Evolutionary conservation across 2,888 invertebrate species (phyloP).

Genomic region (Eledone cirrhosa): DNA sequence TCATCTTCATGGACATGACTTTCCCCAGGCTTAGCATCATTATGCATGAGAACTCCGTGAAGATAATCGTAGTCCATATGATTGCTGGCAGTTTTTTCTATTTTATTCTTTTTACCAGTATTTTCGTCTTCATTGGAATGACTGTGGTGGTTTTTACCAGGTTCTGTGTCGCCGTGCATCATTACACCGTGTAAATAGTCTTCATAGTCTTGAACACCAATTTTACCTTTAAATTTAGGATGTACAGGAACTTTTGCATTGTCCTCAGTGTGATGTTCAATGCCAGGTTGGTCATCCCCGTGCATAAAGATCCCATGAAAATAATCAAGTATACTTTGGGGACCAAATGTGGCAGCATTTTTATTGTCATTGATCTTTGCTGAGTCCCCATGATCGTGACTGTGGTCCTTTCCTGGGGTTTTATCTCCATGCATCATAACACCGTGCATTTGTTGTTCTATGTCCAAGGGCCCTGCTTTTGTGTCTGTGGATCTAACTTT

Average conservation of each 20-base stretch:
- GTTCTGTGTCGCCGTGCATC: constrained; percentile 48
- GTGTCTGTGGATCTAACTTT: no score
- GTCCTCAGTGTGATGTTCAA: constrained; percentile 25
- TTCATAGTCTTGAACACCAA: constrained; percentile 42
- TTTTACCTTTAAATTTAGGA: constrained; percentile 26
- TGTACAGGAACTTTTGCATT: not conserved
- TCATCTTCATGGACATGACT: constrained; percentile 28
- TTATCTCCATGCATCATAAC: constrained; percentile 51
- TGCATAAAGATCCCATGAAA: constrained; percentile 37
- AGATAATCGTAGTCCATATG: not conserved
- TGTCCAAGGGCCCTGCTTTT: constrained; percentile 32
- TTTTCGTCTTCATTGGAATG: constrained; percentile 30
- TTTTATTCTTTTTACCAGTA: constrained; percentile 24
- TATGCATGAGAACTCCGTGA: not conserved
- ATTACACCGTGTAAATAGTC: constrained; percentile 48
- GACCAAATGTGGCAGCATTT: not conserved
- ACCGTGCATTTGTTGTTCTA: constrained; percentile 50
- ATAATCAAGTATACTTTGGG: not conserved
- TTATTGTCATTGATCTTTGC: constrained; percentile 23
- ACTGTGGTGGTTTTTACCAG: constrained; percentile 37
- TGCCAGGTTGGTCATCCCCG: constrained; percentile 30
- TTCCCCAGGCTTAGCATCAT: constrained; percentile 16
- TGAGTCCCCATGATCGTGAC: constrained; percentile 43
- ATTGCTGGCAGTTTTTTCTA: no score
- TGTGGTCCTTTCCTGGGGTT: constrained; percentile 40